Evolutionary conservation across 1,140 invertebrate species (phyloP), one percentile per base, ranked within the genome.

Genomic region (Schmidtea mediterranea): DNA sequence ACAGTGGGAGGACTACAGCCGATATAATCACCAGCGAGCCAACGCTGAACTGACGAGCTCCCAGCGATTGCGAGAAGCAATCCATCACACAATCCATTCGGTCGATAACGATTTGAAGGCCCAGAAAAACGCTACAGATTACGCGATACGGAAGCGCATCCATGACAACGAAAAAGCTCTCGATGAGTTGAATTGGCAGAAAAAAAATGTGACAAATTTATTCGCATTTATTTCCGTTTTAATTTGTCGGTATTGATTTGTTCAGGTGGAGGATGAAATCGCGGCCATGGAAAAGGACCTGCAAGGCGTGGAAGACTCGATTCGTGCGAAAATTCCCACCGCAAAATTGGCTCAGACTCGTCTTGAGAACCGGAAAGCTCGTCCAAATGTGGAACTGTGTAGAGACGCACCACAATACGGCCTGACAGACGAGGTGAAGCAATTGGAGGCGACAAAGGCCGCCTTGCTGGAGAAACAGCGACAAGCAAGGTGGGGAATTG

Each of bases 101-200:
- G 74, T 76, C 0, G 71, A 71, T 40, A 81, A 80, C 55, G 75
- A 82, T 51, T 66, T 83, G 39, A 70, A 72, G 48, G 73, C 76
- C 10, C 81, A 84, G 62, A 73, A 75, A 51, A 59, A 57, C 41
- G 70, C 73, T 13, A 81, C 79, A 0, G 78, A 86, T 60, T 84
- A 79, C 58, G 74, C 74, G 48, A 69, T 83, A 54, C 56, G 69
- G 43, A 67, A 67, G 58, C 70, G 81, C 50, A 78, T 84, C 38
- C 82, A 82, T 58, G 78, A 83, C 80, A 78, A 46, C 3, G 74
- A 79, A 57, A 72, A 76, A 53, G 75, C 77, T 1, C 72, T 75
- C 49, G 79, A 80, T 57, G 80, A 87, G 60, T 65, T 83, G 12
- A 73, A 80, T 49, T 84, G 80, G 79, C 80, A 84, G 63, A 76